phyloP scores from a whole-genome alignment of 2,797 vertebrate species.

The Trachops cirrhosus region DNA sequence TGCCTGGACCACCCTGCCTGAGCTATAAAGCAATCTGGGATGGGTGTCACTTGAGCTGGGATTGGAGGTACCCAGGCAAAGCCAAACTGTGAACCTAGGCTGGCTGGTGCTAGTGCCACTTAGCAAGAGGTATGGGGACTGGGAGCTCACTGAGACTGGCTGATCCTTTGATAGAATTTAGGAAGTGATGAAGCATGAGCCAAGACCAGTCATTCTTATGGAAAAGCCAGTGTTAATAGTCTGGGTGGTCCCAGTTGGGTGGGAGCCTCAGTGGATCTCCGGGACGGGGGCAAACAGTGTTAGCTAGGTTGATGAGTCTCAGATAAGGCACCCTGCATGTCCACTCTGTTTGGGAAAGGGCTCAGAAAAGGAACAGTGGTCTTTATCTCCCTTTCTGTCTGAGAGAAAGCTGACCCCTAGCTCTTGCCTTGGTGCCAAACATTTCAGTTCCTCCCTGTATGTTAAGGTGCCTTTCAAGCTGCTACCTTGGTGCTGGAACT shows the following conservation, averaged over 20 bases:
- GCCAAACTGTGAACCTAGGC: background rate
- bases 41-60: background rate
- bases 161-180: background rate
- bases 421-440: background rate
- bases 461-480: background rate
- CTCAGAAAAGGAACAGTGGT: background rate
- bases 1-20: background rate
- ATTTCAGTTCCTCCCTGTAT: background rate
- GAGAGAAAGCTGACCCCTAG: background rate
- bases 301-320: background rate
- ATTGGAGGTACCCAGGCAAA: background rate
- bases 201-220: background rate
- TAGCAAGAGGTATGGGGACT: background rate
- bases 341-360: background rate
- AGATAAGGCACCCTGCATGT: background rate
- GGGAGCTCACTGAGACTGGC: background rate
- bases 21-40: background rate
- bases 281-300: background rate
- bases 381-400: background rate
- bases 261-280: background rate
- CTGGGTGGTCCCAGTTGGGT: background rate
- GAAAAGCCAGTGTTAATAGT: background rate
- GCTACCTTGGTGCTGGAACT: background rate
- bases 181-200: background rate
- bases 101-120: background rate